Evolutionary conservation across 2,113 vertebrate species (phyloP).

Genomic region (Esox niger): DNA sequence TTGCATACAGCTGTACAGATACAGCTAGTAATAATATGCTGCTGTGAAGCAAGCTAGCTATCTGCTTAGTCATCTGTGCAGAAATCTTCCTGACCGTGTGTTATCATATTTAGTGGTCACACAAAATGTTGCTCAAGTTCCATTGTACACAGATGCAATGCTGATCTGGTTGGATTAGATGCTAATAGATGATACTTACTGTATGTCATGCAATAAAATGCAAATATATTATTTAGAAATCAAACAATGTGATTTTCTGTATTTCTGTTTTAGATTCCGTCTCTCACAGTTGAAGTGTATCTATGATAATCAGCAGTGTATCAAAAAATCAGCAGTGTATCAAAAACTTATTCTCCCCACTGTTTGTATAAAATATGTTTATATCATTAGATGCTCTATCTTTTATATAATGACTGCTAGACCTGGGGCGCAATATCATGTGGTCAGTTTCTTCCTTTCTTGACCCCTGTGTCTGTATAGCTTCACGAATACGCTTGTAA

Average conservation of each 20-base stretch:
- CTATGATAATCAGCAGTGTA: no score
- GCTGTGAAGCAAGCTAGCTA: slow-evolving; percentile 21
- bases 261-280: no score
- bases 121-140: slow-evolving; percentile 15
- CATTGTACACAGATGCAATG: not conserved
- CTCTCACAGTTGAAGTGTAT: no score
- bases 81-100: slow-evolving; percentile 15
- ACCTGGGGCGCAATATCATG: not conserved
- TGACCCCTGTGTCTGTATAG: not conserved
- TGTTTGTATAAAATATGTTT: no score
- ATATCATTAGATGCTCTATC: not conserved
- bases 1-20: not conserved
- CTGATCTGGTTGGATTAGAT: slow-evolving; percentile 7
- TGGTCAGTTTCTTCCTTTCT: not conserved
- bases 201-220: no score
- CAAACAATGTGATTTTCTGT: no score
- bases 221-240: no score
- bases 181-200: no score
- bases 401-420: not conserved
- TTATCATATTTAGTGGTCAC: slow-evolving; percentile 19
- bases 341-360: no score
- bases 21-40: no score
- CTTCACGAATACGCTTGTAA: not conserved
- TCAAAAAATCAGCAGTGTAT: no score
- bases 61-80: slow-evolving; percentile 28